Base-by-base conservation (phyloP, 1,140 invertebrate genomes). In the Plectus sambesii region DNA sequence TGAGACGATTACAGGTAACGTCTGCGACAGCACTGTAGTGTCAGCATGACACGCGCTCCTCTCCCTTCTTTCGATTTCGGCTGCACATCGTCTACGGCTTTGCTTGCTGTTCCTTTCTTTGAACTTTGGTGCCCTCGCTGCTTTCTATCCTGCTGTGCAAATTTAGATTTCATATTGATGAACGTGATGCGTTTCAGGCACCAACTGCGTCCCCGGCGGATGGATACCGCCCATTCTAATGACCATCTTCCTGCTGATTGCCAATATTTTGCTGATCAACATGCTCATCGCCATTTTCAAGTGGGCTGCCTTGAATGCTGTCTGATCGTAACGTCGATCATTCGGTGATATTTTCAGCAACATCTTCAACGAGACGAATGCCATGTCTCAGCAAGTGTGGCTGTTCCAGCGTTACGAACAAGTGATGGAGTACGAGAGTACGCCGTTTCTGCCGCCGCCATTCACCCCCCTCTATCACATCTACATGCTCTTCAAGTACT, bases 251-350 rank as follows among this genome's bases (percentile, higher is more conserved):
- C 80, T 98, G 37, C 79, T 97, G 57, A 81, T 96, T 54, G 87
- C 90, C 35, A 94, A 96, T 72, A 92, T 98, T 59, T 75, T 97
- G 25, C 78, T 97, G 48, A 87, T 98, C 63, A 94, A 93, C 47
- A 77, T 98, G 17, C 79, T 98, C 27, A 97, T 97, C 62, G 92
- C 92, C 17, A 87, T 93, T 33, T 97, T 98, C 77, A 97, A 97
- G 74, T 83, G 84, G 24, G 87, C 77, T 12, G 76, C 83, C 26
- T 93, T 88, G 87, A 83, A 93, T 54, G n/a, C 43, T 24, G 51
- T 39, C 55, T 56, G n/a, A n/a, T n/a, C n/a, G n/a, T n/a, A n/a
- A n/a, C n/a, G n/a, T n/a, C 88, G 2, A 77, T 82, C 30, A 84
- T 83, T 25, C 39, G n/a, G n/a, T 40, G n/a, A 22, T 6, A n/a